Percentiles rank a stretch among this genome's conserved stretches.
Evolutionary conservation across 2,888 invertebrate species (phyloP).

Genomic region (Physocephala rufipes): DNA sequence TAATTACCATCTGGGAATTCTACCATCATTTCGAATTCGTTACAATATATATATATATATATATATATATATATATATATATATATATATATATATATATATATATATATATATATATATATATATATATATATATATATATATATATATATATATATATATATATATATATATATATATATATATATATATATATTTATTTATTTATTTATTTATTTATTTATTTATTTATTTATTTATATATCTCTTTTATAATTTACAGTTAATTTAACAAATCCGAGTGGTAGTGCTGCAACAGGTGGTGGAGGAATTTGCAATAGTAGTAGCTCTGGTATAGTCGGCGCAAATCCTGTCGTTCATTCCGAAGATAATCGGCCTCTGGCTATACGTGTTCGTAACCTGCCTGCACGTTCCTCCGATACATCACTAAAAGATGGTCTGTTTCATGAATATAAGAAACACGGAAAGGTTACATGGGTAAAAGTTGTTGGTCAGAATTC

Average conservation of each 20-base stretch:
- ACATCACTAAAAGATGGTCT: constrained; percentile 96
- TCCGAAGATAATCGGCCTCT: constrained; percentile 75
- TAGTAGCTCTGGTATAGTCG: constrained; percentile 56
- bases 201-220: no score
- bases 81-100: no score
- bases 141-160: no score
- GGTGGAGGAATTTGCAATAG: constrained; percentile 55
- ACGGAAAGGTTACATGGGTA: constrained; percentile 96
- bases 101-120: no score
- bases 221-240: neutral
- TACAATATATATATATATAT: no score
- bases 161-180: no score
- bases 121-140: no score
- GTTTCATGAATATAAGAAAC: constrained; percentile 98
- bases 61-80: no score
- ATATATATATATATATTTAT: neutral
- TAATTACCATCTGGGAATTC: no score
- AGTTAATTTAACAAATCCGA: constrained; percentile 54
- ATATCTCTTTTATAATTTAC: neutral
- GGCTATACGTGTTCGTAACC: constrained; percentile 90
- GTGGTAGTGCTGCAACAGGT: constrained; percentile 56
- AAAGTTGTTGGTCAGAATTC: constrained; percentile 91
- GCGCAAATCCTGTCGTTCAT: constrained; percentile 65
- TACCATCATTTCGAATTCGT: no score
- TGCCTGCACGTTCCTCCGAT: constrained; percentile 89